Percentiles rank a stretch among this genome's conserved stretches.
phyloP scores from a whole-genome alignment of 2,113 vertebrate species.

The Xenopus laevis region DNA sequence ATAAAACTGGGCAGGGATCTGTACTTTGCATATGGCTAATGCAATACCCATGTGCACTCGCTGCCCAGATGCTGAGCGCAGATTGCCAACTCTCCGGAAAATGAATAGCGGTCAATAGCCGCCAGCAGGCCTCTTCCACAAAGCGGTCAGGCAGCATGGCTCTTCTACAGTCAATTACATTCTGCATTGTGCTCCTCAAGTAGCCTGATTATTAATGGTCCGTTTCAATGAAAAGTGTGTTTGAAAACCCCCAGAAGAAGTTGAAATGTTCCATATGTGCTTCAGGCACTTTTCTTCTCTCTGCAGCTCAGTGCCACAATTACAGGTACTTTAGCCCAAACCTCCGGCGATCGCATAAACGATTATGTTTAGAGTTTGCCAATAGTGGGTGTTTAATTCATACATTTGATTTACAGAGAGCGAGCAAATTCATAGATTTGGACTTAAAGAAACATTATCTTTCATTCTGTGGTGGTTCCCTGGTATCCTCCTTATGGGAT shows the following conservation, averaged over 20 bases:
- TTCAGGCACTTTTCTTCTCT: constrained; percentile 1
- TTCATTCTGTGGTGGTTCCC: too few species aligned
- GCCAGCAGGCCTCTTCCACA: not conserved
- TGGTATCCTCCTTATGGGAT: not conserved
- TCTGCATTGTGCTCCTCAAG: constrained; percentile 2
- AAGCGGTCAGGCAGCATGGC: not conserved
- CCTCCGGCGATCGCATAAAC: not conserved
- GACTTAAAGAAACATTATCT: not conserved
- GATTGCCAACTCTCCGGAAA: not conserved
- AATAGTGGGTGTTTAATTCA: constrained; percentile 1
- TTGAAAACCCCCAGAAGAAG: not conserved
- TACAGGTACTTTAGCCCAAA: constrained; percentile 20
- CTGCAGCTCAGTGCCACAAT: constrained; percentile 5
- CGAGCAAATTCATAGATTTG: not conserved
- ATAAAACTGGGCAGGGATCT: too few species aligned
- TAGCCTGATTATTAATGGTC: constrained; percentile 20
- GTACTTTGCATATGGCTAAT: not conserved
- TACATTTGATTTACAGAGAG: not conserved
- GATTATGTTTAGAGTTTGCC: not conserved
- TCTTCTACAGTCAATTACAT: constrained; percentile 6
- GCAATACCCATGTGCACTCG: not conserved
- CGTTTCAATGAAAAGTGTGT: constrained; percentile 11
- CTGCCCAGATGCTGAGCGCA: not conserved
- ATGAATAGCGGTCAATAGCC: not conserved
- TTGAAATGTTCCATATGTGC: not conserved